Percentiles rank a stretch among this genome's conserved stretches.
Evolutionary conservation across 2,888 invertebrate genomes (phyloP).

Genomic region (Andrena bucephala): DNA sequence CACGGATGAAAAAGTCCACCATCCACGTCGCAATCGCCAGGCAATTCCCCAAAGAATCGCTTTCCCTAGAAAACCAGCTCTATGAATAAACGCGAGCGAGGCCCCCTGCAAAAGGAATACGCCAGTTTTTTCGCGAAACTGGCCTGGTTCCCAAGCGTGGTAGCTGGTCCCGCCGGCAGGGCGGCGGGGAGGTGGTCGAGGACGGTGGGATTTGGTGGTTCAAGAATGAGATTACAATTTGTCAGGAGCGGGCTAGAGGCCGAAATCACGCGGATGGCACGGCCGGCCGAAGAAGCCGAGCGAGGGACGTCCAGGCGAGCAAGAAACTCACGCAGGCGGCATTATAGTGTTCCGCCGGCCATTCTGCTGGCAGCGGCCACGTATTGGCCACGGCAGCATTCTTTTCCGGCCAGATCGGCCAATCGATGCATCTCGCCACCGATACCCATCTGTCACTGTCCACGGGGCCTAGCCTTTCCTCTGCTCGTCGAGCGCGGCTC

Average conservation of each 20-base stretch:
- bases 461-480: conserved; percentile 67
- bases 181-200: background rate
- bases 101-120: conserved; percentile 51
- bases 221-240: conserved; percentile 82
- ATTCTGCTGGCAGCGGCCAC: conserved; percentile 82
- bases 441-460: conserved; percentile 86
- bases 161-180: conserved; percentile 1
- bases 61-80: conserved; percentile 52
- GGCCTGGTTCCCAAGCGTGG: conserved; percentile 61
- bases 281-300: conserved; percentile 4
- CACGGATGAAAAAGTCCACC: conserved; percentile 8
- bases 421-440: conserved; percentile 85
- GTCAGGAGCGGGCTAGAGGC: conserved; percentile 73
- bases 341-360: conserved; percentile 78
- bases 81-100: conserved; percentile 48
- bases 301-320: conserved; percentile 49
- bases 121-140: conserved; percentile 48
- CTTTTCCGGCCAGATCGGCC: conserved; percentile 85
- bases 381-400: conserved; percentile 84
- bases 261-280: conserved; percentile 59
- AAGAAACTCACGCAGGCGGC: conserved; percentile 71
- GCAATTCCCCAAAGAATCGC: conserved; percentile 35
- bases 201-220: conserved; percentile 58
- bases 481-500: conserved; percentile 36
- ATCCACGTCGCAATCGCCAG: background rate